A percentile compares a stretch with the other conserved stretches of the same genome.
phyloP scores from a whole-genome alignment of 2,888 invertebrate genomes.

The Parnassius mnemosyne region DNA sequence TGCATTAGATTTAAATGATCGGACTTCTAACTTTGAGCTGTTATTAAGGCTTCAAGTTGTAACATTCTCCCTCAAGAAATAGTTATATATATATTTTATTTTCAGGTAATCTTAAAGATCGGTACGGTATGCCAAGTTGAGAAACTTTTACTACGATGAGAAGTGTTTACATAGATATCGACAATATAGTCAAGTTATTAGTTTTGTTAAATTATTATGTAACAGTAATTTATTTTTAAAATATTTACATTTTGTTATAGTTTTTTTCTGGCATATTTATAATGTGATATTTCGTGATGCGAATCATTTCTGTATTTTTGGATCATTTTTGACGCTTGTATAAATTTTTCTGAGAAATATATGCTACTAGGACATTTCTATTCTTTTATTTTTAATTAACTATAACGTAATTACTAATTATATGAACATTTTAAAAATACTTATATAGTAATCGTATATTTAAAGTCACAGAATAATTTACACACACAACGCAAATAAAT shows the following conservation, averaged over 20 bases:
- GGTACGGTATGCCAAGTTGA: constrained; percentile 16
- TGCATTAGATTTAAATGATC: no score
- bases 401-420: no score
- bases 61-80: no score
- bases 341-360: constrained; percentile 73
- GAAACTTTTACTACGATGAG: constrained; percentile 47
- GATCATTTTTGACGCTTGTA: constrained; percentile 68
- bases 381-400: constrained; percentile 34
- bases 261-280: constrained; percentile 71
- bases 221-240: constrained; percentile 67
- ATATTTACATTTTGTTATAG: constrained; percentile 71
- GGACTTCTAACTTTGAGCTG: no score
- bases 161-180: constrained; percentile 41
- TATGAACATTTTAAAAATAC: no score
- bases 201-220: constrained; percentile 67
- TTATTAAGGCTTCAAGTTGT: no score
- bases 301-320: constrained; percentile 71
- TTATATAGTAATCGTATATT: no score
- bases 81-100: neutral
- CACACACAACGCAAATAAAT: neutral
- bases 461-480: neutral
- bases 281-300: constrained; percentile 74
- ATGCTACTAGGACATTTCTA: constrained; percentile 54
- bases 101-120: constrained; percentile 23
- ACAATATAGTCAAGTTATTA: constrained; percentile 59